A percentile compares a stretch with the other conserved stretches of the same genome.
Conservation (phyloP, 2,797 vertebrate species). For the Carapus acus region DNA sequence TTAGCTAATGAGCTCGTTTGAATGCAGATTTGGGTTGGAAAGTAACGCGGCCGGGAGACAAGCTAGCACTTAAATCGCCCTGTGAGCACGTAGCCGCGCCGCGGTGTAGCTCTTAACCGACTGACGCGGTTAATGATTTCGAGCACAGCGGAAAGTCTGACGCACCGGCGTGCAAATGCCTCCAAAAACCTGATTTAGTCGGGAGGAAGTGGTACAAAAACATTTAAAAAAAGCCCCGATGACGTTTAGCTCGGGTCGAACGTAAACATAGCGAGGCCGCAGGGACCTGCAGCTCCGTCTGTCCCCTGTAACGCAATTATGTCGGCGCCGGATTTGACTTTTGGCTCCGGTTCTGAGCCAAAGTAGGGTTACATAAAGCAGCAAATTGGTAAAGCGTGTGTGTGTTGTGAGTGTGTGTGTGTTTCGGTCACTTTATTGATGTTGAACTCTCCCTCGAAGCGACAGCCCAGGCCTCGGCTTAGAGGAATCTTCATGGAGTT, state of each 20-base stretch:
- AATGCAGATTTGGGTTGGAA: constrained; percentile 27
- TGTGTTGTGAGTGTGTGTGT: not conserved
- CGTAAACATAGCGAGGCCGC: constrained; percentile 22
- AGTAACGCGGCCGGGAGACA: constrained; percentile 22
- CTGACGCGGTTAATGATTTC: constrained; percentile 60
- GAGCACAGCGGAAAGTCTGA: constrained; percentile 53
- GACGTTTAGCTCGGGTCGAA: constrained; percentile 20
- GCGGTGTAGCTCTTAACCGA: constrained; percentile 29
- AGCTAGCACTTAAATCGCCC: constrained; percentile 23
- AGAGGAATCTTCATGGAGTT: constrained; percentile 97
- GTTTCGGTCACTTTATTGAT: constrained; percentile 87
- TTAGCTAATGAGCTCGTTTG: constrained; percentile 29
- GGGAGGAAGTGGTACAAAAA: constrained; percentile 15
- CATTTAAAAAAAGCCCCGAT: not conserved
- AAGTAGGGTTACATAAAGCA: not conserved
- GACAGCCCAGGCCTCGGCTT: constrained; percentile 85
- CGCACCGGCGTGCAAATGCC: constrained; percentile 18
- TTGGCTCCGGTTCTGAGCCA: not conserved
- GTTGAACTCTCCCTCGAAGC: constrained; percentile 95
- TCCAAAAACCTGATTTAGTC: constrained; percentile 39
- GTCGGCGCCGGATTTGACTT: not conserved
- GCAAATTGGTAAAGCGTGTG: not conserved
- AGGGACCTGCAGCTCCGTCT: not conserved
- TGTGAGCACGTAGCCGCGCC: not conserved
- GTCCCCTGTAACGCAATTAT: constrained; percentile 11